Evolutionary conservation across 2,113 vertebrate genomes (phyloP).

Genomic region (Syngnathus scovelli): DNA sequence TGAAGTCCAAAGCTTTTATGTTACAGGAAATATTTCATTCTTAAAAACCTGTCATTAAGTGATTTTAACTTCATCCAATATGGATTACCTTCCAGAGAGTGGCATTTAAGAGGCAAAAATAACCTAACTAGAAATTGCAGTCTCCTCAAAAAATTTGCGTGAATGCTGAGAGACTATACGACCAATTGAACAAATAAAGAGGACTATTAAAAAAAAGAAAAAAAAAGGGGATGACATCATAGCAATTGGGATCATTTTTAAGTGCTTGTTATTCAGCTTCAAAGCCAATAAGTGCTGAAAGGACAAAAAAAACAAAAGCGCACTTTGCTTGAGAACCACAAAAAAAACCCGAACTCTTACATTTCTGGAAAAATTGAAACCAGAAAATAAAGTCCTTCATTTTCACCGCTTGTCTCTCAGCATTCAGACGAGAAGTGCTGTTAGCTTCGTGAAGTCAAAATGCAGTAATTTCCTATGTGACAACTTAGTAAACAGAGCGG

Average conservation of each 20-base stretch:
- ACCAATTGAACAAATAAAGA: neutral
- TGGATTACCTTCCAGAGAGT: conserved; percentile 88
- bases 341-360: neutral
- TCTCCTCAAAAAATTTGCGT: neutral
- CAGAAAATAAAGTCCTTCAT: neutral
- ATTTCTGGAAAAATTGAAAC: neutral
- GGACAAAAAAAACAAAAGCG: neutral
- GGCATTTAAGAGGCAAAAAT: conserved; percentile 35
- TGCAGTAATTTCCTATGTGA: neutral
- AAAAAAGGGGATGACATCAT: too few relatives aligned
- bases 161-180: neutral
- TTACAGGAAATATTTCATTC: conserved; percentile 71
- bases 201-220: neutral
- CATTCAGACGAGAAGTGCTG: conserved; percentile 5
- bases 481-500: neutral
- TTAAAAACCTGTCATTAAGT: conserved; percentile 43
- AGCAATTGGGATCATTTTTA: neutral
- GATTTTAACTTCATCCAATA: conserved; percentile 90
- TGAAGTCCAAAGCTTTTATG: conserved; percentile 73
- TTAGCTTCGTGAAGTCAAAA: neutral
- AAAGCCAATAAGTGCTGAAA: conserved; percentile 39
- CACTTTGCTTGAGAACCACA: neutral
- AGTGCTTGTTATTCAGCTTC: neutral
- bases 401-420: neutral
- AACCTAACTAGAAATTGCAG: conserved; percentile 9